Evolutionary conservation across 2,113 vertebrate genomes (phyloP).

Genomic region (Brachypteracias leptosomus): DNA sequence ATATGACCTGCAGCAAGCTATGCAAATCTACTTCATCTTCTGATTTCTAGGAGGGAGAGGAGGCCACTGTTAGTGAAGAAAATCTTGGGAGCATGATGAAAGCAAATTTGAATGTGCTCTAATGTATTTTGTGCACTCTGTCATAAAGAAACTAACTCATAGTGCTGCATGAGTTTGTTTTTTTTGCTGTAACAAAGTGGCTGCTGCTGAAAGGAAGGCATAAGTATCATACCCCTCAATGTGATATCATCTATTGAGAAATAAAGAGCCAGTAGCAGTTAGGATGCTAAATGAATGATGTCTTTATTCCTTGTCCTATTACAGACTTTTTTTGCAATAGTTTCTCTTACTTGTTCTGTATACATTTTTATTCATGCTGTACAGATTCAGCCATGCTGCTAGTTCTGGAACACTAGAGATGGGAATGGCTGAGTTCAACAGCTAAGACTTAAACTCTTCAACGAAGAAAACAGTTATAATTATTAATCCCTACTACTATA

Average conservation of each 20-base stretch:
- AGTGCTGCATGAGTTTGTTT: not conserved
- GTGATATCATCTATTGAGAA: not conserved
- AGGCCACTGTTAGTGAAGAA: not conserved
- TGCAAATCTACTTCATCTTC: not conserved
- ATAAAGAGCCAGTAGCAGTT: not conserved
- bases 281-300: not conserved
- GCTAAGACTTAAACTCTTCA: not conserved
- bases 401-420: not conserved
- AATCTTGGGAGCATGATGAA: not conserved
- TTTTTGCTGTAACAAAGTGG: not conserved
- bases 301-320: not conserved
- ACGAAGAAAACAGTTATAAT: not conserved
- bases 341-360: not conserved
- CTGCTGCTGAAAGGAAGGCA: not conserved
- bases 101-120: not conserved
- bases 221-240: not conserved
- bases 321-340: not conserved
- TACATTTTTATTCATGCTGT: not conserved
- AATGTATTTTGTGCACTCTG: not conserved
- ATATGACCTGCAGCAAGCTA: not conserved
- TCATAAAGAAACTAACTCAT: not conserved
- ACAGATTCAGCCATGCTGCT: not conserved
- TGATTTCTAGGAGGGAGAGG: not conserved
- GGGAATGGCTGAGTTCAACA: not conserved
- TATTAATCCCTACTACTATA: not conserved